Evolutionary conservation across 2,888 invertebrate genomes (phyloP).

Genomic region (Noctuana brunneofusca): DNA sequence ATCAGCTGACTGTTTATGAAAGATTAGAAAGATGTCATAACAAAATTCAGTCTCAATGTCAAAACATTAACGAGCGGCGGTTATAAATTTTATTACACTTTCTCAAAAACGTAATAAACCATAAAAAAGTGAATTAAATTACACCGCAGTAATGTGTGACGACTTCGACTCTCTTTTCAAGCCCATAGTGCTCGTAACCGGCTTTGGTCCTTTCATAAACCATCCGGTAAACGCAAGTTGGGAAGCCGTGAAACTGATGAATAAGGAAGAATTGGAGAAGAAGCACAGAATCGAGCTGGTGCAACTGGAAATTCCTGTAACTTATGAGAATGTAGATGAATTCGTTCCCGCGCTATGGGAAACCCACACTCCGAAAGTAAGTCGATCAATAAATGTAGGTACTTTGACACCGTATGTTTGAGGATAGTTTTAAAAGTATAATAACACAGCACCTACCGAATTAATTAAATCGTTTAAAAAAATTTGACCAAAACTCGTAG

Average conservation of each 20-base stretch:
- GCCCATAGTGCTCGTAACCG: conserved; percentile 84
- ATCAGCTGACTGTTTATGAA: not conserved
- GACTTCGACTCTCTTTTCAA: conserved; percentile 58
- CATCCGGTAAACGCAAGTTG: conserved; percentile 91
- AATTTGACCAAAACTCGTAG: too few relatives aligned
- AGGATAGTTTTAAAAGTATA: too few relatives aligned
- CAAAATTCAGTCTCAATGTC: conserved; percentile 1
- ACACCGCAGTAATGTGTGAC: conserved; percentile 46
- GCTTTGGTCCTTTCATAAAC: conserved; percentile 90
- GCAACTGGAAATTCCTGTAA: conserved; percentile 86
- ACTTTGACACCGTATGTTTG: not conserved
- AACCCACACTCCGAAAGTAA: conserved; percentile 86
- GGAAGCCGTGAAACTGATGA: conserved; percentile 88
- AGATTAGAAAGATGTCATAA: not conserved
- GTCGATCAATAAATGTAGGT: conserved; percentile 5
- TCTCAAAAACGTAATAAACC: not conserved
- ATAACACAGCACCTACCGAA: too few relatives aligned
- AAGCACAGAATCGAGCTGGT: conserved; percentile 80
- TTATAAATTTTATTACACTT: conserved; percentile 19
- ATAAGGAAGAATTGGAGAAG: conserved; percentile 77
- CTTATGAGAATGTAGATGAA: conserved; percentile 86
- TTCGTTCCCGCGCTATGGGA: conserved; percentile 87
- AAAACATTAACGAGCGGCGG: conserved; percentile 19
- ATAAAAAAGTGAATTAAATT: not conserved
- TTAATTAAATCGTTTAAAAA: too few relatives aligned